Conservation (phyloP, 2,888 invertebrate genomes). For the Catotricha subobsoleta region DNA sequence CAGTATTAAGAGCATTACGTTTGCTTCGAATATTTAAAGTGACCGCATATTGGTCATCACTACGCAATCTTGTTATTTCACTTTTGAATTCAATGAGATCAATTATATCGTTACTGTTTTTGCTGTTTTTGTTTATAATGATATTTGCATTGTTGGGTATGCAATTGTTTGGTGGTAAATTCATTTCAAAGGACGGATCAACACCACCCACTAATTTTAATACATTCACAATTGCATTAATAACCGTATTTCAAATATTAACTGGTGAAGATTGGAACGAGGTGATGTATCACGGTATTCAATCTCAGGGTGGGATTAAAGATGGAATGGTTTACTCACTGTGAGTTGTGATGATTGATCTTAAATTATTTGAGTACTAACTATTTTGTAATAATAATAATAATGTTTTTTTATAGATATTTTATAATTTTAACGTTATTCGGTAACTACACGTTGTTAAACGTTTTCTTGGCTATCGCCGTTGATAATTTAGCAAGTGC, state of each 20-base stretch:
- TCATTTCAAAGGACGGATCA: constrained; percentile 73
- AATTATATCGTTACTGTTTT: constrained; percentile 95
- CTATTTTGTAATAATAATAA: not conserved
- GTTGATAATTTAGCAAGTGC: constrained; percentile 99
- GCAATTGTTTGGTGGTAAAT: constrained; percentile 98
- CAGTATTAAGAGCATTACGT: constrained; percentile 90
- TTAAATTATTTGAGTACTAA: too few relatives aligned
- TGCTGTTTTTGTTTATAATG: constrained; percentile 98
- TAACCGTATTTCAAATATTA: constrained; percentile 99
- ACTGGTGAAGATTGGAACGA: constrained; percentile 99
- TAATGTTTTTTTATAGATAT: constrained; percentile 31
- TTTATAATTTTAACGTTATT: constrained; percentile 98
- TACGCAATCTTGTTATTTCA: constrained; percentile 95
- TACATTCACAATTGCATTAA: constrained; percentile 96
- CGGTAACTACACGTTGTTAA: constrained; percentile 98
- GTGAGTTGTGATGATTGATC: constrained; percentile 25
- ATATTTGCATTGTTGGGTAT: constrained; percentile 98
- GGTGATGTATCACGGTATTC: constrained; percentile 98
- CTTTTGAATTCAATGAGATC: constrained; percentile 98
- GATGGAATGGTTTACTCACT: constrained; percentile 91
- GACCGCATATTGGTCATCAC: constrained; percentile 94
- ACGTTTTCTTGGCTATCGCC: constrained; percentile 99
- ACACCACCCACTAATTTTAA: constrained; percentile 98
- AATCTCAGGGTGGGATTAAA: constrained; percentile 85
- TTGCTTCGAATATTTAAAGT: constrained; percentile 95